Base-by-base conservation (phyloP, 1,140 invertebrate genomes). In the Patella vulgata region DNA sequence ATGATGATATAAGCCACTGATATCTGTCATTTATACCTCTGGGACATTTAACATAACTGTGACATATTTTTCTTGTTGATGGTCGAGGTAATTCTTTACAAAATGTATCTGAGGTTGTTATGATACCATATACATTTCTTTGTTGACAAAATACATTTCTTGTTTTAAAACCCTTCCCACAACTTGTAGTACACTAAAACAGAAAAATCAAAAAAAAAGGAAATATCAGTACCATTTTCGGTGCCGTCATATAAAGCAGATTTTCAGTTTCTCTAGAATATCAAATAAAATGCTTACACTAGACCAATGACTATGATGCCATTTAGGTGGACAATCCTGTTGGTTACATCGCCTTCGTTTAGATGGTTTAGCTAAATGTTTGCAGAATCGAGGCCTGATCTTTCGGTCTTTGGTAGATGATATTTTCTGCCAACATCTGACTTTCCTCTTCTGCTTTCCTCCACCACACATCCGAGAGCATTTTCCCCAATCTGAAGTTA, bases 251-350 rank as follows among this genome's bases (percentile, higher is more conserved):
- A n/a, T n/a, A n/a, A n/a, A n/a, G n/a, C n/a, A n/a, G n/a, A n/a
- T n/a, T n/a, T n/a, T n/a, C n/a, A n/a, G n/a, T n/a, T n/a, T n/a
- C n/a, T n/a, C n/a, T n/a, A n/a, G n/a, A n/a, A n/a, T n/a, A n/a
- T n/a, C n/a, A n/a, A n/a, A n/a, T n/a, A n/a, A n/a, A n/a, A n/a
- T n/a, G n/a, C n/a, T n/a, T n/a, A n/a, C n/a, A n/a, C n/a, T n/a
- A n/a, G 89, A 84, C 91, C 91, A 93, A 1, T 88, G 82, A 33
- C 86, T 84, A 47, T 87, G 88, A 40, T 87, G 82, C 91, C 91
- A 93, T 67, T 88, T 86, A 3, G 88, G 88, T 1, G 86, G 87
- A 77, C 90, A 92, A 0, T 88, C 86, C 12, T 79, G 50, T 85
- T 83, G 73, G 62, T 89, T 89, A 79, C 91, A 92, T n/a, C 86